Evolutionary conservation across 2,888 invertebrate genomes (phyloP).

Genomic region (Sympetrum striolatum): DNA sequence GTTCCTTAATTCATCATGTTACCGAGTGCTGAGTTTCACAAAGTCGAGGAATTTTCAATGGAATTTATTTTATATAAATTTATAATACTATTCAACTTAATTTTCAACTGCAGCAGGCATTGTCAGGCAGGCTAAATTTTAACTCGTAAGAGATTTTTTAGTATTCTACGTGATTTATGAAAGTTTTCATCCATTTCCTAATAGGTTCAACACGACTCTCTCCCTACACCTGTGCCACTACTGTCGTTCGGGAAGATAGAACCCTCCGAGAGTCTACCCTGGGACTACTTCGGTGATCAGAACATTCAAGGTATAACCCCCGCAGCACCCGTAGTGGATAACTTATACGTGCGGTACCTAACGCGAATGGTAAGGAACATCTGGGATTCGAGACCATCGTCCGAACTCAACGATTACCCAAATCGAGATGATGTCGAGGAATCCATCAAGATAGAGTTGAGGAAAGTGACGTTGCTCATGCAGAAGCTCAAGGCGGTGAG

Average conservation of each 20-base stretch:
- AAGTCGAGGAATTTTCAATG: no score
- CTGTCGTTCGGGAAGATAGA: background rate
- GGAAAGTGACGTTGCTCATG: conserved; percentile 1
- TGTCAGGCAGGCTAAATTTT: no score
- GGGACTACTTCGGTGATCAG: background rate
- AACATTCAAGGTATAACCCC: background rate
- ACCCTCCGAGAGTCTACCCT: background rate
- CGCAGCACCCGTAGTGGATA: background rate
- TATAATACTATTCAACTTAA: no score
- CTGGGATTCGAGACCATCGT: background rate
- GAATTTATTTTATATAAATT: no score
- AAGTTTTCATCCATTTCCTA: no score
- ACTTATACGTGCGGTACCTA: conserved; percentile 1
- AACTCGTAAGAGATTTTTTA: no score
- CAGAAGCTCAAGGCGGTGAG: conserved; percentile 7
- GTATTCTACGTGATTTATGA: no score
- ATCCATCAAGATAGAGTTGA: background rate
- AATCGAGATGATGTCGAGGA: background rate
- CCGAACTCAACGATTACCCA: background rate
- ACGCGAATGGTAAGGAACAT: background rate
- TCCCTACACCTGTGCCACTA: conserved; percentile 26
- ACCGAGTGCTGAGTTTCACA: no score
- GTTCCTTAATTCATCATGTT: no score
- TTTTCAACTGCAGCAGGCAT: no score
- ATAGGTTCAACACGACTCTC: conserved; percentile 12